Conservation (phyloP, 2,888 invertebrate species). For the Lottia gigantea region DNA sequence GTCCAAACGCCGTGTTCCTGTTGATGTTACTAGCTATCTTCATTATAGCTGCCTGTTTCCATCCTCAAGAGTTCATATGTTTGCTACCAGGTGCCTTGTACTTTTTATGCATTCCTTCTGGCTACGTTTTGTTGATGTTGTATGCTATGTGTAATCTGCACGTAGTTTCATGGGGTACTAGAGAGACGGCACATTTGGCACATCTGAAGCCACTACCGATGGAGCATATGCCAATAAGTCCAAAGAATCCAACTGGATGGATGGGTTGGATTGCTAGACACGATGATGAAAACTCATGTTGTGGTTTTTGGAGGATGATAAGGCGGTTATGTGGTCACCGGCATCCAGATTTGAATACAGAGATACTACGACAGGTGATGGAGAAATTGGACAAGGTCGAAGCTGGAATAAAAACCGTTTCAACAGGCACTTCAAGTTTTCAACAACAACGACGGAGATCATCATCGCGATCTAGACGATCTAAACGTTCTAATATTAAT, state of each 20-base stretch:
- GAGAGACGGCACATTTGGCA: conserved; percentile 72
- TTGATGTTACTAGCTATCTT: conserved; percentile 56
- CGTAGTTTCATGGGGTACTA: conserved; percentile 92
- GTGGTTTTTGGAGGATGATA: conserved; percentile 34
- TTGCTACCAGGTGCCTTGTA: conserved; percentile 74
- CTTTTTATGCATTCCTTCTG: conserved; percentile 91
- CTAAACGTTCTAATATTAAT: conserved; percentile 37
- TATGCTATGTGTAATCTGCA: conserved; percentile 93
- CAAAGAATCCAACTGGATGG: conserved; percentile 19
- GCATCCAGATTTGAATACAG: conserved; percentile 36
- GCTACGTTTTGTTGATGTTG: conserved; percentile 91
- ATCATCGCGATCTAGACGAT: conserved; percentile 39
- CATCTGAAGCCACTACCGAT: conserved; percentile 33
- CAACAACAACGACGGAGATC: conserved; percentile 38
- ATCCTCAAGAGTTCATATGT: conserved; percentile 64
- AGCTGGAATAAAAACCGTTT: conserved; percentile 36
- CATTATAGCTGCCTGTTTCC: conserved; percentile 54
- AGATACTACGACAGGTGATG: conserved; percentile 43
- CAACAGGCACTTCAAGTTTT: conserved; percentile 21
- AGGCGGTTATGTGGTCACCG: conserved; percentile 37
- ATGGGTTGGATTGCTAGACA: conserved; percentile 39
- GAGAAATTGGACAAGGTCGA: conserved; percentile 48
- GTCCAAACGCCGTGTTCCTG: conserved; percentile 63
- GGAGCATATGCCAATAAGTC: conserved; percentile 20
- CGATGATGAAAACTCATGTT: conserved; percentile 44